Evolutionary conservation across 2,113 vertebrate species (phyloP), one percentile per base, ranked within the genome.

Genomic region (Hydropotes inermis): DNA sequence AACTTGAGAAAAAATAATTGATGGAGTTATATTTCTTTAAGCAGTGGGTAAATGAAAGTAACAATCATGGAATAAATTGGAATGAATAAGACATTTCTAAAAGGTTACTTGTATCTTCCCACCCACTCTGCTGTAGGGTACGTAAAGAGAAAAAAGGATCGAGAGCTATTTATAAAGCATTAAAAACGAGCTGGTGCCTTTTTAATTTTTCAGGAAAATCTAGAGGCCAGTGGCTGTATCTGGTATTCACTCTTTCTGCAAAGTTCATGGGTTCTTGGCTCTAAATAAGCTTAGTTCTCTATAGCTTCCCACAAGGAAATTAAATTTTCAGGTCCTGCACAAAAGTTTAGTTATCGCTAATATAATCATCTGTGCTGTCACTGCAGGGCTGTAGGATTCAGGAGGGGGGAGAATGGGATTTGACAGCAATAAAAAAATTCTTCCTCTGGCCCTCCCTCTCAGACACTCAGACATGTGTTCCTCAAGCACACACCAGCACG

Each of bases 291-390:
- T 98, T 94, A 89, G 91, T 91, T 97, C 91, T 95, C 61, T 93
- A 43, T 85, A 91, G 94, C 91, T 98, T 97, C 83, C 95, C 97
- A 87, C 92, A 97, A 98, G 98, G 97, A 98, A 98, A 98, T 98
- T 97, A 98, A 98, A 98, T 97, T 98, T 97, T 98, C 93, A 97
- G 93, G 96, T 94, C 89, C 27, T 93, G 94, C 89, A 97, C 86
- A 92, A 86, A 97, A 97, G 88, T 97, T 94, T 96, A 86, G 92
- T 94, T 98, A 95, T 98, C 95, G 15, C 91, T 95, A 97, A 97
- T 97, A 33, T 84, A 86, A 98, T 98, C 97, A 81, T 91, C 39
- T 74, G 17, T 64, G 94, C 91, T 97, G 87, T 87, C 98, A 60
- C 85, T 93, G 91, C 55, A 21, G 74, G 43, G 45, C 60, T 57